A percentile compares a stretch with the other conserved stretches of the same genome.
Evolutionary conservation across 2,888 invertebrate species (phyloP).

Genomic region (Ectobius pallidus): DNA sequence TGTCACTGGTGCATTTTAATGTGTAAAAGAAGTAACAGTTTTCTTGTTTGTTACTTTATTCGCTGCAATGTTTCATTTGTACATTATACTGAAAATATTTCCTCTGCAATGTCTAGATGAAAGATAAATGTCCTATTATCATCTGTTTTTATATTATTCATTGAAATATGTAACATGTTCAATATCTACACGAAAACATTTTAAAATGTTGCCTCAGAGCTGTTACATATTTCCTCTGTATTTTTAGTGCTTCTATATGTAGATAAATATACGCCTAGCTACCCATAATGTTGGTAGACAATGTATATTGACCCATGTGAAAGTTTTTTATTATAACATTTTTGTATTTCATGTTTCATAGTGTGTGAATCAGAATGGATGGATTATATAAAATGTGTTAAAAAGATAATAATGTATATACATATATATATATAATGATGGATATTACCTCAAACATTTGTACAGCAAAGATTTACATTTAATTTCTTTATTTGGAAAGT

Average conservation of each 20-base stretch:
- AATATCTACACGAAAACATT: background rate
- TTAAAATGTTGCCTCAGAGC: slow-evolving; percentile 14
- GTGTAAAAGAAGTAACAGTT: too few relatives aligned
- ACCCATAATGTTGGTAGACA: slow-evolving; percentile 24
- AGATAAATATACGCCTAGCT: slow-evolving; percentile 29
- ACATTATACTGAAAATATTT: too few relatives aligned
- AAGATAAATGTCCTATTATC: too few relatives aligned
- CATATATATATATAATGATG: too few relatives aligned
- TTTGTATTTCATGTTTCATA: slow-evolving; percentile 37
- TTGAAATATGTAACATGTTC: slow-evolving; percentile 6
- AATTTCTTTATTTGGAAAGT: slow-evolving; percentile 9
- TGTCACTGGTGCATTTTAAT: too few relatives aligned
- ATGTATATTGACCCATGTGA: slow-evolving; percentile 20
- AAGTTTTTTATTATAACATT: slow-evolving; percentile 36
- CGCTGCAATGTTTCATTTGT: too few relatives aligned
- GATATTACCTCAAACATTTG: slow-evolving; percentile 40
- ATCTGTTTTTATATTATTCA: too few relatives aligned
- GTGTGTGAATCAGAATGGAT: slow-evolving; percentile 29
- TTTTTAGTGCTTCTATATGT: slow-evolving; percentile 37
- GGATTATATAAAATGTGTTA: slow-evolving; percentile 27
- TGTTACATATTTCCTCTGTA: slow-evolving; percentile 17
- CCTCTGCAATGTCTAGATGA: too few relatives aligned
- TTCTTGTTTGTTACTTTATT: too few relatives aligned
- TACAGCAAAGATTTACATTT: slow-evolving; percentile 40
- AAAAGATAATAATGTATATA: slow-evolving; percentile 41